Percentiles rank a stretch among this genome's conserved stretches.
phyloP scores from a whole-genome alignment of 2,113 vertebrate species.

The Scopus umbretta region DNA sequence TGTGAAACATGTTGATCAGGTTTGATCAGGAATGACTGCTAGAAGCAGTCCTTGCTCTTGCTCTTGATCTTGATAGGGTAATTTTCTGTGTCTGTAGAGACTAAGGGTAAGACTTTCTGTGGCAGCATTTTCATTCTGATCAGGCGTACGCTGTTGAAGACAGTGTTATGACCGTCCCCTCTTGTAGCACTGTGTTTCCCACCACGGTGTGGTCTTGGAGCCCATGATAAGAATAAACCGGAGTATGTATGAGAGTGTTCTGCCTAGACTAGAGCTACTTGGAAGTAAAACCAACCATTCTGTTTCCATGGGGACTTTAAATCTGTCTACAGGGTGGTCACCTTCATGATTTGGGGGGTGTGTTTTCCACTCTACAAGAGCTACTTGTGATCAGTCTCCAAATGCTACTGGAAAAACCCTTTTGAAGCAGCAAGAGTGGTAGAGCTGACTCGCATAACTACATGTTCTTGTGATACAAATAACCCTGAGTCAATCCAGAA shows the following conservation, averaged over 20 bases:
- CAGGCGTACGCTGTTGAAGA: accelerated
- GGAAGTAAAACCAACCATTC: neutral
- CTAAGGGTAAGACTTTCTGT: neutral
- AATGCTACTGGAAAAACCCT: neutral
- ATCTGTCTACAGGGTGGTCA: neutral
- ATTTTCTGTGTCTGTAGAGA: neutral
- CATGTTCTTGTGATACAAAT: neutral
- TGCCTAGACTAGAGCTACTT: neutral
- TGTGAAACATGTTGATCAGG: neutral
- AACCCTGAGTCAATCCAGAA: neutral
- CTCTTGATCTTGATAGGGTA: neutral
- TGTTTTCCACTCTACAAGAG: neutral
- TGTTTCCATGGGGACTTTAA: neutral
- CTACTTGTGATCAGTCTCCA: neutral
- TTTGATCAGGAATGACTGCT: neutral
- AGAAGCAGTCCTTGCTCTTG: neutral
- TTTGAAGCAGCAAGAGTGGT: neutral
- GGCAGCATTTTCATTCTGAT: neutral
- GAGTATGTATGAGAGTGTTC: neutral
- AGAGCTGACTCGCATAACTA: neutral
- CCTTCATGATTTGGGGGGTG: neutral
- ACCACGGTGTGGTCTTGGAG: neutral
- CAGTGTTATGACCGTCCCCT: neutral
- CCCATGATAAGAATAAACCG: neutral
- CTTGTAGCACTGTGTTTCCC: neutral